A percentile compares a stretch with the other conserved stretches of the same genome.
Conservation (phyloP, 2,797 vertebrate genomes). For the Parauchenoglanis punctatus region DNA sequence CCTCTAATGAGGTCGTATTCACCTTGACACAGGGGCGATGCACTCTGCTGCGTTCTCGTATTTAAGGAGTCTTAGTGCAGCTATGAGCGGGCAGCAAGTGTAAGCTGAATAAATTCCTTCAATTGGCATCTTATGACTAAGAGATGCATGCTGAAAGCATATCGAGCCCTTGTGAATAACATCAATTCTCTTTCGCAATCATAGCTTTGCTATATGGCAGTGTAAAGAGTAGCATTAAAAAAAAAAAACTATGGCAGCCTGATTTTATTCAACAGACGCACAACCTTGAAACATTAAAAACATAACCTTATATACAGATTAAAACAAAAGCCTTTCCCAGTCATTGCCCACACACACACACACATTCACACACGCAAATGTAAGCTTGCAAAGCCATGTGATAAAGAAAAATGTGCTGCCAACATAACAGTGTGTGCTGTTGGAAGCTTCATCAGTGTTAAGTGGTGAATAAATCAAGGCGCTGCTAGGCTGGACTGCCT, state of each 20-base stretch:
- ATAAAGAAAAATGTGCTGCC: conserved; percentile 88
- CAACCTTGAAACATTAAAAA: conserved; percentile 24
- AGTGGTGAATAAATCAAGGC: conserved; percentile 97
- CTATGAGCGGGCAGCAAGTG: conserved; percentile 67
- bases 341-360: conserved; percentile 12
- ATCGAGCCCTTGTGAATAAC: conserved; percentile 68
- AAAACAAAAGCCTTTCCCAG: conserved; percentile 13
- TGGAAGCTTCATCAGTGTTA: conserved; percentile 96
- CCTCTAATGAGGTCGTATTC: conserved; percentile 45
- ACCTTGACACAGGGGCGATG: conserved; percentile 38
- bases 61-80: conserved; percentile 72
- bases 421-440: conserved; percentile 85
- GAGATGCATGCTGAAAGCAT: conserved; percentile 70
- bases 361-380: not conserved
- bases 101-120: conserved; percentile 71
- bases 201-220: conserved; percentile 67
- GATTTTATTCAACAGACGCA: conserved; percentile 54
- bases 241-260: conserved; percentile 51
- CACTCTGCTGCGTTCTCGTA: conserved; percentile 54
- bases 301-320: conserved; percentile 38
- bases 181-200: conserved; percentile 69
- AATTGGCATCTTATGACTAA: conserved; percentile 80
- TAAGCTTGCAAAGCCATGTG: conserved; percentile 50
- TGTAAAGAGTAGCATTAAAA: conserved; percentile 60
- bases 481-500: conserved; percentile 79